Evolutionary conservation across 2,797 vertebrate species (phyloP).

Genomic region (Eulemur coronatus): DNA sequence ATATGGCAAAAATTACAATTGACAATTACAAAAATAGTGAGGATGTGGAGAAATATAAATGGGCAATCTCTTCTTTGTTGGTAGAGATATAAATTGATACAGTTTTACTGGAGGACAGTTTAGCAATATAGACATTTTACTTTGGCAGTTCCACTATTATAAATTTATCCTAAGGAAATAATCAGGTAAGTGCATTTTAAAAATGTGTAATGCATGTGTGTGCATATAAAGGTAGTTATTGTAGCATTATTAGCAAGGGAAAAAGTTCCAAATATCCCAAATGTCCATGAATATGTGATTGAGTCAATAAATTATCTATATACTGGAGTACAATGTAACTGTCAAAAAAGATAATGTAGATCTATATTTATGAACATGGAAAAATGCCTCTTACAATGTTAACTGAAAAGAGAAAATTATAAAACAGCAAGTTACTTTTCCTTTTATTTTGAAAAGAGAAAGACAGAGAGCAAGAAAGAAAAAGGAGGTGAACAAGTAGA

Average conservation of each 20-base stretch:
- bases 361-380: slow-evolving; percentile 12
- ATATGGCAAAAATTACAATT: neutral
- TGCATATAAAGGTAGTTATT: neutral
- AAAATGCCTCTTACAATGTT: neutral
- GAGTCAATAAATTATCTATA: slow-evolving; percentile 1
- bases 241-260: neutral
- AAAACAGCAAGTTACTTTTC: neutral
- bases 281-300: slow-evolving; percentile 8
- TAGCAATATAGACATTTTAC: slow-evolving; percentile 15
- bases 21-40: neutral
- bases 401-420: neutral
- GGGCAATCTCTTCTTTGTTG: neutral
- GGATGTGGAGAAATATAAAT: slow-evolving; percentile 35
- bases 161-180: slow-evolving; percentile 31
- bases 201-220: neutral
- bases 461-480: neutral
- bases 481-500: neutral
- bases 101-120: neutral
- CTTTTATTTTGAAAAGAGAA: slow-evolving; percentile 35
- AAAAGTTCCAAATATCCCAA: slow-evolving; percentile 26
- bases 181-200: neutral
- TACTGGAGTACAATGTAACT: neutral
- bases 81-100: neutral
- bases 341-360: neutral
- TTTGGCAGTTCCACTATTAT: neutral